A percentile compares a stretch with the other conserved stretches of the same genome.
These are phyloP conservation scores for Tragelaphus scriptus DNA, from an alignment of 2,113 vertebrate genomes.

Conservation along the genomic window DNA sequence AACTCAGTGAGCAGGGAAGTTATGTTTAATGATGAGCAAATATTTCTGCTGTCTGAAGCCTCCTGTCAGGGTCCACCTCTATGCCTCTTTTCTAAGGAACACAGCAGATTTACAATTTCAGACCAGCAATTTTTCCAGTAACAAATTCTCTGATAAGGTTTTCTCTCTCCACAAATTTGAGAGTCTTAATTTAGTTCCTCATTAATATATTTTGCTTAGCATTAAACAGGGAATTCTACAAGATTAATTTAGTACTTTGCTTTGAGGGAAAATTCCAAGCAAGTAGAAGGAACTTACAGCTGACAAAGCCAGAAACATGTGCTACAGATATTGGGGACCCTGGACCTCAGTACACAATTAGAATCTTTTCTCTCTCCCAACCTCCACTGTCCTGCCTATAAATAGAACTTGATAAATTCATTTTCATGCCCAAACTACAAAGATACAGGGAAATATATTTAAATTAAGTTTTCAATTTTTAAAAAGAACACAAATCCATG, in stretches of 20 bases:
- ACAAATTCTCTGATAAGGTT: not conserved
- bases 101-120: not conserved
- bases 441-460: not conserved
- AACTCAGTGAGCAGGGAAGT: not conserved
- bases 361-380: not conserved
- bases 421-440: not conserved
- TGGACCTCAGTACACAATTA: not conserved
- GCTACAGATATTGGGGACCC: not conserved
- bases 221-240: not conserved
- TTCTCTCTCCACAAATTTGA: not conserved
- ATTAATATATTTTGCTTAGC: not conserved
- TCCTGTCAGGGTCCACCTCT: not conserved
- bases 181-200: not conserved
- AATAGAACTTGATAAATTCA: not conserved
- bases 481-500: not conserved
- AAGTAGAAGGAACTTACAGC: not conserved
- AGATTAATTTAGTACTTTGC: not conserved
- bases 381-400: not conserved
- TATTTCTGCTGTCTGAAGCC: not conserved
- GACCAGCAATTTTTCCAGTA: constrained; percentile 9
- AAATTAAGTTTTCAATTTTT: not conserved
- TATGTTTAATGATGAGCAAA: not conserved
- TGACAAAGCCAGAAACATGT: not conserved
- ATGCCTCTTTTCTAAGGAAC: not conserved
- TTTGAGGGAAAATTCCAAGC: not conserved